These are phyloP conservation scores for Linyphia triangularis DNA, from an alignment of 2,888 invertebrate species.

Conservation along the genomic window DNA sequence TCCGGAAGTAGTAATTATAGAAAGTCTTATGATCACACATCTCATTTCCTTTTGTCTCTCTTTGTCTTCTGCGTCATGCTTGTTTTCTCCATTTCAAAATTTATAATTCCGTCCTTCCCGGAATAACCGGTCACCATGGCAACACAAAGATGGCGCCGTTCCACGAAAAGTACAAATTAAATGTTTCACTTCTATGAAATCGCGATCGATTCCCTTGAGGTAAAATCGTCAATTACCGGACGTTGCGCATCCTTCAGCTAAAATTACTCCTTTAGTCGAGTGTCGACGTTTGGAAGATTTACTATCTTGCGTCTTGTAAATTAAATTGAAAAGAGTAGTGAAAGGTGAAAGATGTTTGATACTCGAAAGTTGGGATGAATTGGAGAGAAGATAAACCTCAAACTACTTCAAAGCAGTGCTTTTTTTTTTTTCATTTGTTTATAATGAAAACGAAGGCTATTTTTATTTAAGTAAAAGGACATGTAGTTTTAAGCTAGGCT, in stretches of 20 bases:
- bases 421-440: no score
- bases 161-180: slow-evolving; percentile 14
- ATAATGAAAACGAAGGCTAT: no score
- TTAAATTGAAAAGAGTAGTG: slow-evolving; percentile 9
- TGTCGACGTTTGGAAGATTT: slow-evolving; percentile 21
- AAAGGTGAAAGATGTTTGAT: not conserved
- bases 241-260: not conserved
- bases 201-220: not conserved
- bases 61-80: no score
- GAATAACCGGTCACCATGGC: not conserved
- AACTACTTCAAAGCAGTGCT: no score
- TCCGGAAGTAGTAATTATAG: no score
- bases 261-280: slow-evolving; percentile 11
- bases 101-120: not conserved
- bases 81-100: not conserved
- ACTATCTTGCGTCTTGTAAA: slow-evolving; percentile 4
- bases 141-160: slow-evolving; percentile 20
- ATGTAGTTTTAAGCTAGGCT: no score
- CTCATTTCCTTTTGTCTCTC: no score
- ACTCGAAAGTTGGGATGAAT: not conserved
- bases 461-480: no score
- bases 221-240: not conserved
- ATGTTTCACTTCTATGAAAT: slow-evolving; percentile 2
- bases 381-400: not conserved
- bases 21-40: no score